Percentiles rank a stretch among this genome's conserved stretches.
These are phyloP conservation scores for Antechinus flavipes DNA, from an alignment of 2,113 vertebrate species.

Conservation along the genomic window DNA sequence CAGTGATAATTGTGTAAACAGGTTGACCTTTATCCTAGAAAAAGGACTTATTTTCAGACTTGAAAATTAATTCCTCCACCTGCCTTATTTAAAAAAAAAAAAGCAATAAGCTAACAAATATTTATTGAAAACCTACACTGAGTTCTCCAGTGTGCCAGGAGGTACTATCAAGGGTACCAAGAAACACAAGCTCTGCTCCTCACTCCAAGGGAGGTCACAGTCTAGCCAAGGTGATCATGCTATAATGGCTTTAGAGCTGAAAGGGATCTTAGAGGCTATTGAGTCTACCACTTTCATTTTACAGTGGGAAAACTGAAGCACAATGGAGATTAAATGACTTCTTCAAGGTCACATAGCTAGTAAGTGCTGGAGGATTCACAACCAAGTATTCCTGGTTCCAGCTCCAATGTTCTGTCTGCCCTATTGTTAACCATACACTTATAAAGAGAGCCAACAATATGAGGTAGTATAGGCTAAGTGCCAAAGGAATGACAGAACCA, in stretches of 20 bases:
- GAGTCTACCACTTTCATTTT: background rate
- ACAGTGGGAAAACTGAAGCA: background rate
- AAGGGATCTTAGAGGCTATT: background rate
- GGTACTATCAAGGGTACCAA: background rate
- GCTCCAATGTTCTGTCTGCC: background rate
- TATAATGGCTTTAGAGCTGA: background rate
- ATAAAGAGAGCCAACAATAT: background rate
- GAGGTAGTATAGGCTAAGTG: background rate
- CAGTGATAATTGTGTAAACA: background rate
- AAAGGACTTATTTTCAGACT: background rate
- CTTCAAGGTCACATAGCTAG: background rate
- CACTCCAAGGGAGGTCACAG: background rate
- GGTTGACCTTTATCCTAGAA: background rate
- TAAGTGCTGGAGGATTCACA: background rate
- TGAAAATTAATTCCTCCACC: background rate
- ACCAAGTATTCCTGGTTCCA: background rate
- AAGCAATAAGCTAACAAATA: background rate
- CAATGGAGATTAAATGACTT: background rate
- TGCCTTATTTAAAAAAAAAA: background rate
- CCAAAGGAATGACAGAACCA: background rate
- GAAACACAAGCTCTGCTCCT: background rate
- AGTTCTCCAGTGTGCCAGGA: background rate
- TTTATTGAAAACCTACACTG: background rate
- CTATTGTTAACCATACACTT: background rate
- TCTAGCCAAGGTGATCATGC: background rate